A percentile compares a stretch with the other conserved stretches of the same genome.
These are phyloP conservation scores for Adrianichthys oophorus DNA, from an alignment of 2,797 vertebrate species.

Conservation along the genomic window DNA sequence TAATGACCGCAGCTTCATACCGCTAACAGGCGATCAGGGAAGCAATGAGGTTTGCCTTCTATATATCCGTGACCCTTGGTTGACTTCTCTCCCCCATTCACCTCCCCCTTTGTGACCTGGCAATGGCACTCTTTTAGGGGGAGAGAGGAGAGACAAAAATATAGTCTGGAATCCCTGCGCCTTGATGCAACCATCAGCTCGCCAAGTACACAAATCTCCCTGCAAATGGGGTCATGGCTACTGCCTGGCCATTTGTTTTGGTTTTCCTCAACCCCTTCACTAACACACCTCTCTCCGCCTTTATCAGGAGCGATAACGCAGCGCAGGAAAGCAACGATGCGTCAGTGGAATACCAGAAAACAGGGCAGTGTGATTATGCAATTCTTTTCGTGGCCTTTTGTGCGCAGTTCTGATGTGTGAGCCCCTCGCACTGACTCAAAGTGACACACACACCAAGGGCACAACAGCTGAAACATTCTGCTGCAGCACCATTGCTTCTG, in stretches of 20 bases:
- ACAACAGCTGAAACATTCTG: slow-evolving; percentile 19
- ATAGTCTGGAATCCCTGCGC: slow-evolving; percentile 53
- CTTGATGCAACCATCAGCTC: slow-evolving; percentile 62
- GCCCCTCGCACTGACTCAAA: slow-evolving; percentile 7
- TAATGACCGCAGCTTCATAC: slow-evolving; percentile 68
- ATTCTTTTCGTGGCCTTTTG: slow-evolving; percentile 16
- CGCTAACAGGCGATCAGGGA: slow-evolving; percentile 73
- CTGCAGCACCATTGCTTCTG: slow-evolving; percentile 18
- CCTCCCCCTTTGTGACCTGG: slow-evolving; percentile 75
- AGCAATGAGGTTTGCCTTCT: slow-evolving; percentile 78
- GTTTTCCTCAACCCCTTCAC: slow-evolving; percentile 23
- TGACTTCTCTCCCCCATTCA: slow-evolving; percentile 75
- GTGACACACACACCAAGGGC: slow-evolving; percentile 21
- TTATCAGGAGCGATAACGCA: slow-evolving; percentile 62
- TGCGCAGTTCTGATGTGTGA: slow-evolving; percentile 15
- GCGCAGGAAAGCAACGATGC: slow-evolving; percentile 54
- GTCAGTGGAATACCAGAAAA: slow-evolving; percentile 13
- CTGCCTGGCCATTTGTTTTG: slow-evolving; percentile 75
- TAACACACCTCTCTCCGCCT: slow-evolving; percentile 6
- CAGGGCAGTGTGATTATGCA: slow-evolving; percentile 31
- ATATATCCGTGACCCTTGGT: slow-evolving; percentile 79
- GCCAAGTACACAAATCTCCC: slow-evolving; percentile 73
- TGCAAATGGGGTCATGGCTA: slow-evolving; percentile 69
- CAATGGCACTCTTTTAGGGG: slow-evolving; percentile 79
- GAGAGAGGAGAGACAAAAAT: slow-evolving; percentile 55